Conservation (phyloP, 2,797 vertebrate species). For the Lepilemur septentrionalis region DNA sequence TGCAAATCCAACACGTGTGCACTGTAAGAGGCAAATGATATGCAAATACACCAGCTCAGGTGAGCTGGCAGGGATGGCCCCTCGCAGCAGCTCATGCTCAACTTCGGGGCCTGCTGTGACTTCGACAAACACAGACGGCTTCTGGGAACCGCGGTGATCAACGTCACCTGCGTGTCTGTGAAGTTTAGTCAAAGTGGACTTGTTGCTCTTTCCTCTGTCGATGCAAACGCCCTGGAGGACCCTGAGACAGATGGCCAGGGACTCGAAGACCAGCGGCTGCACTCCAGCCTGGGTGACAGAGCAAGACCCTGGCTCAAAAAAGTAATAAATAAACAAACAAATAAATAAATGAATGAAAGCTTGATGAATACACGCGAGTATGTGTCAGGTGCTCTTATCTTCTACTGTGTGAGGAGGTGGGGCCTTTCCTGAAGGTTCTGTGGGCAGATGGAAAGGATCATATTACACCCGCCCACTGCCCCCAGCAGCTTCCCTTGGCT, state of each 20-base stretch:
- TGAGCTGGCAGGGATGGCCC: background rate
- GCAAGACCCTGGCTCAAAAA: too few relatives aligned
- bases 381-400: background rate
- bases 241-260: background rate
- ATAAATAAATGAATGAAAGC: too few relatives aligned
- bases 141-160: background rate
- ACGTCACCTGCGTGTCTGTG: background rate
- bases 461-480: background rate
- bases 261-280: background rate
- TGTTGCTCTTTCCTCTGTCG: background rate
- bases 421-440: background rate
- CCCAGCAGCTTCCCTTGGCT: too few relatives aligned
- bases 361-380: too few relatives aligned
- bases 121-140: background rate
- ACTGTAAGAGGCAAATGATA: background rate
- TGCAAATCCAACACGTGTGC: background rate
- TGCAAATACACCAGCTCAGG: background rate
- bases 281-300: too few relatives aligned
- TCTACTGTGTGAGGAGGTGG: background rate
- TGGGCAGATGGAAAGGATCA: background rate
- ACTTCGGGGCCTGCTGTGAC: accelerated
- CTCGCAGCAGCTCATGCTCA: background rate
- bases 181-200: background rate
- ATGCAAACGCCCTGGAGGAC: background rate
- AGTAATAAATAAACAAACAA: too few relatives aligned